Percentiles rank a stretch among this genome's conserved stretches.
phyloP scores from a whole-genome alignment of 2,797 vertebrate species.

The Crocidura indochinensis region DNA sequence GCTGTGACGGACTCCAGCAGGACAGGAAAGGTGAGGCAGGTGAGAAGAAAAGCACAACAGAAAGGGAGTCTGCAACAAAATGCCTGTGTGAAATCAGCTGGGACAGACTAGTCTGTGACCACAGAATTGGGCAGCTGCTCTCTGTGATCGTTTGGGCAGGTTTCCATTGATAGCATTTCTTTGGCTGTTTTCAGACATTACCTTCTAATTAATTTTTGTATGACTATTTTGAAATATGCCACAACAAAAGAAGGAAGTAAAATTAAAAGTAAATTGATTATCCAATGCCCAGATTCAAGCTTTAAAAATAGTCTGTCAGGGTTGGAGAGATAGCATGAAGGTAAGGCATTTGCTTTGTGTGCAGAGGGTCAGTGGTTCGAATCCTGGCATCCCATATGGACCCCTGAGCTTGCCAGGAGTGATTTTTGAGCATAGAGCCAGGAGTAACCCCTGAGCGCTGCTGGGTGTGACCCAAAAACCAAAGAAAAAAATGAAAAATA shows the following conservation, averaged over 20 bases:
- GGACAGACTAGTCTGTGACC: background rate
- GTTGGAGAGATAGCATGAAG: too few relatives aligned
- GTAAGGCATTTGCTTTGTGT: too few relatives aligned
- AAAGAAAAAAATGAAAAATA: too few relatives aligned
- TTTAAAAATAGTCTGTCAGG: background rate
- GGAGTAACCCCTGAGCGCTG: too few relatives aligned
- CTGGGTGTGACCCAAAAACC: too few relatives aligned
- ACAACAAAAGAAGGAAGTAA: background rate
- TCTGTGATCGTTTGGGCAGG: background rate
- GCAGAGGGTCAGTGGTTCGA: too few relatives aligned
- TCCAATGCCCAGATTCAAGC: background rate
- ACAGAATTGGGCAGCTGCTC: background rate
- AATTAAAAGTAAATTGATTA: background rate
- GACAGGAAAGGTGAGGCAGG: background rate
- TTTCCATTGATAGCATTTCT: background rate
- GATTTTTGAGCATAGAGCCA: too few relatives aligned
- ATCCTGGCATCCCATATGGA: too few relatives aligned
- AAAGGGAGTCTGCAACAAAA: too few relatives aligned
- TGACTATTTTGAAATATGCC: background rate
- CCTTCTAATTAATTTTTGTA: background rate
- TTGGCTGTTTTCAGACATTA: background rate
- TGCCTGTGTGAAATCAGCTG: background rate
- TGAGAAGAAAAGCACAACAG: background rate
- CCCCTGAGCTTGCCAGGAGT: too few relatives aligned
- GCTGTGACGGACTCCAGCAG: background rate